Evolutionary conservation across 2,797 vertebrate genomes (phyloP).

Genomic region (Lutra lutra): DNA sequence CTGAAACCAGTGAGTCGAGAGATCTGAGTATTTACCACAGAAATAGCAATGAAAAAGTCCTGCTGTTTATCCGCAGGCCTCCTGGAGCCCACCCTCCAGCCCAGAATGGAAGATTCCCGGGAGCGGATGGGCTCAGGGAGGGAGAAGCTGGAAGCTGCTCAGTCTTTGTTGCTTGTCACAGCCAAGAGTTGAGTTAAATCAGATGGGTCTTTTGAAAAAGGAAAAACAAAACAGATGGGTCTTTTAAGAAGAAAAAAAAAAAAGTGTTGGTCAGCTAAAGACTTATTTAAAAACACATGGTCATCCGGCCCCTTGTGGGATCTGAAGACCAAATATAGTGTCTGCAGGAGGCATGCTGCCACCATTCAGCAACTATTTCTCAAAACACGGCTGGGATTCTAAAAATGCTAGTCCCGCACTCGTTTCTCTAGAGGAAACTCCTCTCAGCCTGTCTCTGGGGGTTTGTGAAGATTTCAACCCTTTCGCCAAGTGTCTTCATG

Average conservation of each 20-base stretch:
- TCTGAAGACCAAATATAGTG: slow-evolving; percentile 64
- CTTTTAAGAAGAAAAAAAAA: slow-evolving; percentile 43
- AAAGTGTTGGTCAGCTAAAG: slow-evolving; percentile 67
- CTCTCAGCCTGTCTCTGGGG: not conserved
- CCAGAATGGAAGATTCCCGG: not conserved
- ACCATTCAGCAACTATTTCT: slow-evolving; percentile 35
- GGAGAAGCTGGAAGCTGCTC: slow-evolving; percentile 32
- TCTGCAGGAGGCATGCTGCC: slow-evolving; percentile 68
- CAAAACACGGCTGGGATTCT: slow-evolving; percentile 66
- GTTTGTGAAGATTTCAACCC: slow-evolving; percentile 52
- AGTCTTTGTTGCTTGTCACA: slow-evolving; percentile 58
- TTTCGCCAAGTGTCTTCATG: slow-evolving; percentile 31
- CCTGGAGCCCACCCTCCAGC: not conserved
- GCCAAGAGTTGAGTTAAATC: slow-evolving; percentile 66
- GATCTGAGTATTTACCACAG: slow-evolving; percentile 8
- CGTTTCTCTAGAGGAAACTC: slow-evolving; percentile 41
- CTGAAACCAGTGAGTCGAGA: slow-evolving; percentile 33
- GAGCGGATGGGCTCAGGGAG: slow-evolving; percentile 6
- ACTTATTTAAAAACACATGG: slow-evolving; percentile 63
- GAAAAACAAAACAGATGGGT: slow-evolving; percentile 45
- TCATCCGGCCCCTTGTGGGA: slow-evolving; percentile 53
- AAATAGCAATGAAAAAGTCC: not conserved
- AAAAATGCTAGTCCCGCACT: slow-evolving; percentile 53
- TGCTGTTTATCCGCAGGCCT: not conserved
- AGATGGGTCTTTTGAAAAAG: slow-evolving; percentile 30